These are phyloP conservation scores for Lepidochrysops patricia DNA, from an alignment of 2,888 invertebrate genomes.

Conservation along the genomic window DNA sequence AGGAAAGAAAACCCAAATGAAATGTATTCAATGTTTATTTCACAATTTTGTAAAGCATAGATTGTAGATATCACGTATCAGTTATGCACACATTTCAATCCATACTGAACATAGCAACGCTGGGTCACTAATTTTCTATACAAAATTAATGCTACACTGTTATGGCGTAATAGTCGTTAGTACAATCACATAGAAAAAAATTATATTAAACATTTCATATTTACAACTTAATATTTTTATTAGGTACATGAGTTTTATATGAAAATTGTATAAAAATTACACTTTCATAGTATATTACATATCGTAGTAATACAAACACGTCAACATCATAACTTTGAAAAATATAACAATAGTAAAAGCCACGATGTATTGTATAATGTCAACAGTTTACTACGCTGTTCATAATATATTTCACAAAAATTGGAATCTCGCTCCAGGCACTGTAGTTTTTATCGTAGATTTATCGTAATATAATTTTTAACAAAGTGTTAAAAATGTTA, in stretches of 20 bases:
- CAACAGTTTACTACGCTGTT: conserved; percentile 50
- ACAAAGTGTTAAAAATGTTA: conserved; percentile 38
- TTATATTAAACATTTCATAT: conserved; percentile 63
- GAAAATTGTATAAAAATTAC: conserved; percentile 75
- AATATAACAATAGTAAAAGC: conserved; percentile 72
- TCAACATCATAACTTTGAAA: conserved; percentile 63
- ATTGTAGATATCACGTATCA: conserved; percentile 73
- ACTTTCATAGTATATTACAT: conserved; percentile 64
- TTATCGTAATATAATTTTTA: conserved; percentile 32
- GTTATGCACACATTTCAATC: conserved; percentile 71
- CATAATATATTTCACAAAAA: conserved; percentile 50
- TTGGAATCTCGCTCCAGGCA: conserved; percentile 56
- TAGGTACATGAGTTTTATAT: conserved; percentile 72
- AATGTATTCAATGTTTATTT: conserved; percentile 69
- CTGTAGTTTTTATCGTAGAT: conserved; percentile 38
- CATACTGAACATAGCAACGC: conserved; percentile 62
- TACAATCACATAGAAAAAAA: conserved; percentile 67
- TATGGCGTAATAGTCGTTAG: conserved; percentile 65
- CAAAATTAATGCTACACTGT: conserved; percentile 56
- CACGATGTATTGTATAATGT: conserved; percentile 48
- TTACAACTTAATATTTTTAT: conserved; percentile 66
- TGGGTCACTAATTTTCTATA: conserved; percentile 59
- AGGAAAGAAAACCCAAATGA: conserved; percentile 22
- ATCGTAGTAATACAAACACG: conserved; percentile 67
- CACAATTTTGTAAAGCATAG: conserved; percentile 72